Evolutionary conservation across 2,888 invertebrate genomes (phyloP), one percentile per base, ranked within the genome.

Genomic region (Andrena marginata): DNA sequence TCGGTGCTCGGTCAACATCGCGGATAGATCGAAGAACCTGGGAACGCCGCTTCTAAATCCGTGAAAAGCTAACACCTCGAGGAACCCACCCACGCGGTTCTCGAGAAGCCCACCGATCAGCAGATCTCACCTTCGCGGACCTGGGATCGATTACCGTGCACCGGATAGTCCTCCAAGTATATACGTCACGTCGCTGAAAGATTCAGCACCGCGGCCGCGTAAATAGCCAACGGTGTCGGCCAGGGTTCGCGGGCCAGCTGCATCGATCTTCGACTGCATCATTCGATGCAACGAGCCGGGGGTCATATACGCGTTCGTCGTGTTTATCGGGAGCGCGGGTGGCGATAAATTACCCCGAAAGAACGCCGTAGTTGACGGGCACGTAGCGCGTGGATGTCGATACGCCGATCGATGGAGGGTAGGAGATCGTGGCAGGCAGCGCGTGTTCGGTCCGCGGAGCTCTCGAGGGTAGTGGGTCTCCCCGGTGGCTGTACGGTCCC

Each of bases 401-500:
- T 42, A 42, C 42, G 13, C 13, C 77, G 81, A 84, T 81, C 78
- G 81, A 78, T 76, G 59, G 29, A 23, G 59, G 64, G 65, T 48
- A 13, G 16, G 48, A 51, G 23, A n/a, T 26, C 26, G 63, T 23
- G 71, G 26, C 48, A 54, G 54, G 31, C 49, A 29, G 23, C n/a
- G 42, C n/a, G 35, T 33, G 64, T 26, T 10, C 29, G 26, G 20
- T 35, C 26, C 51, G 60, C 51, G 64, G 62, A 59, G 79, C 82
- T 90, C 89, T 89, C 85, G 84, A 85, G 90, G 90, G 89, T 90
- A 92, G 91, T 91, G 85, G 90, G 91, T 90, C 91, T 91, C 90
- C 88, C 81, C 76, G 86, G 75, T 77, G 76, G 80, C 85, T 86
- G 80, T 84, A 60, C 62, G 64, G 80, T 85, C 88, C 87, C 87